Base-by-base conservation (phyloP, 2,888 invertebrate genomes). In the Chymomyza procnemis region DNA sequence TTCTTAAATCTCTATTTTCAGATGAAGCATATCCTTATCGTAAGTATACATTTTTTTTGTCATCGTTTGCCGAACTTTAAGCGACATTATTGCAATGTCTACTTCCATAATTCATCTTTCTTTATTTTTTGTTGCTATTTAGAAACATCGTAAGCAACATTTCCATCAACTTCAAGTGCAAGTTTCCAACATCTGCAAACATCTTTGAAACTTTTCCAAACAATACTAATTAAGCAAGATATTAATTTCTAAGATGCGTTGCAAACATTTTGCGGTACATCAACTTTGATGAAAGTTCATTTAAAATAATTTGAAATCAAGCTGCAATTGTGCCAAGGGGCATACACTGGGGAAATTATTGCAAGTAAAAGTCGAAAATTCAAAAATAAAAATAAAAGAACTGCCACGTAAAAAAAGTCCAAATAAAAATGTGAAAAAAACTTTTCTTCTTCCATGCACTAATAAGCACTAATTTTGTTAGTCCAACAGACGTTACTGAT, bases 391-490 rank as follows among this genome's bases (percentile, higher is more conserved):
- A 47, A 16, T 47, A n/a, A 16, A 47, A 47, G 47, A 14, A 47
- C 14, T 16, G 3, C 3, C 47, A 16, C 8, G 16, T 4, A 14
- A 12, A 47, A 47, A 0, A 19, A 50, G 16, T 16, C n/a, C n/a
- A 18, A 50, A 19, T 8, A 69, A 73, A 76, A 76, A 73, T 65
- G 71, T 63, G 67, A 74, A 65, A 61, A 80, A 61, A 80, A 81
- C 79, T 81, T 83, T 79, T 54, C 4, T 50, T 50, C 6, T 18
- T 6, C 19, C 50, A 19, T 80, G 79, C 84, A 80, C 85, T 83
- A 83, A 83, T 80, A 82, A 80, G 85, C 83, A 78, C 80, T 83
- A 83, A 83, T 83, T 83, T 82, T 76, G 85, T 83, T 83, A 82
- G 83, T 72, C 71, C 67, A 30, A 67, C 56, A 54, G 14, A 14